Percentiles rank a stretch among this genome's conserved stretches.
phyloP scores from a whole-genome alignment of 2,888 invertebrate genomes.

The Epistrophe grossulariae region DNA sequence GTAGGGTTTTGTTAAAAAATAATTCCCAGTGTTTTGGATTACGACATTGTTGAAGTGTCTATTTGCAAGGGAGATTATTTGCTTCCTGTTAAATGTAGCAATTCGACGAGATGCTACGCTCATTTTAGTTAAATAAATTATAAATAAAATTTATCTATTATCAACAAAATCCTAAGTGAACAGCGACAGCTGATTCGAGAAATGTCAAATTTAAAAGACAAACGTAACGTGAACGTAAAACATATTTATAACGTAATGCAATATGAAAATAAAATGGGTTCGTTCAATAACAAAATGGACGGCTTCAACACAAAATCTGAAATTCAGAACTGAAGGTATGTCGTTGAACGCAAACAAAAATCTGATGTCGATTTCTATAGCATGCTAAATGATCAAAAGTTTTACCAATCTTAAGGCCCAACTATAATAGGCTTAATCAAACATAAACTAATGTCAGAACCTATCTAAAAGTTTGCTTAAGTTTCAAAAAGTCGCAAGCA shows the following conservation, averaged over 20 bases:
- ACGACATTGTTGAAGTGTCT: not conserved
- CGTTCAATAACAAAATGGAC: no score
- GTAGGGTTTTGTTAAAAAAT: not conserved
- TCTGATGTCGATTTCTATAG: no score
- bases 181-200: not conserved
- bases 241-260: no score
- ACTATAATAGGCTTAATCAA: no score
- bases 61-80: not conserved
- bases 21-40: not conserved
- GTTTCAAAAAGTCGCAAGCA: no score
- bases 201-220: not conserved
- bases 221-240: not conserved
- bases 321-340: no score
- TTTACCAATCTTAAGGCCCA: no score
- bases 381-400: no score
- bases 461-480: no score
- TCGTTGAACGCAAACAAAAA: no score
- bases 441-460: no score
- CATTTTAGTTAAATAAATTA: conserved; percentile 1
- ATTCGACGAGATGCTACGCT: not conserved
- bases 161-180: not conserved
- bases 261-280: not conserved
- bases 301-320: no score
- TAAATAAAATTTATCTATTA: not conserved
- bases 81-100: not conserved